Conservation (phyloP, 2,113 vertebrate genomes). For the Ictalurus furcatus region DNA sequence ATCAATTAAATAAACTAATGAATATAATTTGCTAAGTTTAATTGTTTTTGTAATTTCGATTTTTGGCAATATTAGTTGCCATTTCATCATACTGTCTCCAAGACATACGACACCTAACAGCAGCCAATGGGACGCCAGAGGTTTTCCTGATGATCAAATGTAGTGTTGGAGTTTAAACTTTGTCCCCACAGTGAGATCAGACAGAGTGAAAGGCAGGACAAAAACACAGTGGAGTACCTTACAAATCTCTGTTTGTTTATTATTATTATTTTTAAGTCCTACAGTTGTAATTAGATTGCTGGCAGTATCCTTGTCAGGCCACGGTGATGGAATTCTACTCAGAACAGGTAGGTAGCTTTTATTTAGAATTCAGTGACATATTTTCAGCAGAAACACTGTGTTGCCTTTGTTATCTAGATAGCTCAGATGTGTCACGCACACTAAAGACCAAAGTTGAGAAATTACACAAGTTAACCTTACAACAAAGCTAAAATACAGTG, state of each 20-base stretch:
- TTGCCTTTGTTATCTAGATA: slow-evolving; percentile 23
- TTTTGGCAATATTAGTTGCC: background rate
- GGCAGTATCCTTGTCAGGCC: background rate
- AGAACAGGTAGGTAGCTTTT: slow-evolving; percentile 40
- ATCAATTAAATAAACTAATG: background rate
- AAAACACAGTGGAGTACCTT: background rate
- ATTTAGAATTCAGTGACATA: background rate
- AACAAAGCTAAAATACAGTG: background rate
- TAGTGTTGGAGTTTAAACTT: slow-evolving; percentile 61
- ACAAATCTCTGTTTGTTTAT: slow-evolving; percentile 19
- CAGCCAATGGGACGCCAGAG: slow-evolving; percentile 31
- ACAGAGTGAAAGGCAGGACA: slow-evolving; percentile 10
- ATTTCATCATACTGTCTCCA: slow-evolving; percentile 29
- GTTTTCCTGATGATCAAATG: slow-evolving; percentile 33
- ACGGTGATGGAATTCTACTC: slow-evolving; percentile 44
- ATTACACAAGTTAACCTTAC: slow-evolving; percentile 15
- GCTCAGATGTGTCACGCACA: slow-evolving; percentile 5
- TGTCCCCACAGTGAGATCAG: slow-evolving; percentile 45
- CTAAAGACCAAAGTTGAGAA: slow-evolving; percentile 47
- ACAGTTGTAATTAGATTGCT: slow-evolving; percentile 2
- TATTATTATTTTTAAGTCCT: background rate
- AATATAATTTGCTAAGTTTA: background rate
- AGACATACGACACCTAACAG: slow-evolving; percentile 13
- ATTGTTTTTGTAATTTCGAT: background rate
- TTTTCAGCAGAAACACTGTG: background rate